Evolutionary conservation across 2,888 invertebrate species (phyloP), one percentile per base, ranked within the genome.

Genomic region (Nemotelus pantherinus): DNA sequence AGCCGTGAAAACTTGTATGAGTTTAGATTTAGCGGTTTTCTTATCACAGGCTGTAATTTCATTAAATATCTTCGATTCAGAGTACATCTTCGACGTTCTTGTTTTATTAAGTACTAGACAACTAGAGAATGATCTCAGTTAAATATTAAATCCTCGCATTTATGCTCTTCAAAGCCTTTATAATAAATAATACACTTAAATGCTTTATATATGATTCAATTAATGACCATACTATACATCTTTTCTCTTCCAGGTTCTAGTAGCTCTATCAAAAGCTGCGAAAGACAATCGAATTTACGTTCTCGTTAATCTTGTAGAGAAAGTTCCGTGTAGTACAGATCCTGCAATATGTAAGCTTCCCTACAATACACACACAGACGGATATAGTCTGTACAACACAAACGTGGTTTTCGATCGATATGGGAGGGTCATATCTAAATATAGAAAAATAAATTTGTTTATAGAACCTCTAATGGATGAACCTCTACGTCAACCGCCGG

Each of bases 371-470:
- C 67, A 79, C 53, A 0, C 77, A 0, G 81, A 80, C 55, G 85
- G 84, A 0, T 68, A 83, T 1, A 85, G 84, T 78, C 83, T 89
- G 41, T 95, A 91, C 87, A 96, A 95, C 82, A 93, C 94, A 0
- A 93, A 95, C 83, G 91, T 95, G 0, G 94, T 92, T 0, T 93
- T 95, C 81, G 91, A 94, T 84, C 89, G 93, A 65, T 87, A 86
- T 3, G 95, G 95, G 0, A 86, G 87, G 1, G 88, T 95, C n/a
- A 88, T 94, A 55, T 92, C 93, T 77, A 80, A 87, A 82, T 77
- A 90, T 83, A 9, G 90, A 72, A 88, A 89, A 86, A 53, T 87
- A 86, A 80, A 85, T 86, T 72, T 93, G 89, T 84, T 90, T 90
- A 9, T 87, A 84, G 80, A 88, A 88, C 79, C 80, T 1, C 85